Percentiles rank a stretch among this genome's conserved stretches.
Conservation (phyloP, 1,140 invertebrate species). For the Cyphomyrmex costatus region DNA sequence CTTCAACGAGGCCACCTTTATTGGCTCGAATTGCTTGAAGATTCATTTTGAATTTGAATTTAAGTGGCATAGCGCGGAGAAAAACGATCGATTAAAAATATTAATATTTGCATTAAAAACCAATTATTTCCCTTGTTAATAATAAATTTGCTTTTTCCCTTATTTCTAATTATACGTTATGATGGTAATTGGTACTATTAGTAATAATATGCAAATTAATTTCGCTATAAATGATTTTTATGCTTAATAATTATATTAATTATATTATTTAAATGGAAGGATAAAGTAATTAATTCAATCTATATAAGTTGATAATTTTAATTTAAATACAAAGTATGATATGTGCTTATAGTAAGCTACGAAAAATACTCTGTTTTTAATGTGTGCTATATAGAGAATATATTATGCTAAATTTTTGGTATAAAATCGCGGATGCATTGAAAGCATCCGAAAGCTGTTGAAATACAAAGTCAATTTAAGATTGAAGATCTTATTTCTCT, state of each 20-base stretch:
- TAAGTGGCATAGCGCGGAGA: slow-evolving; percentile 33
- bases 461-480: background rate
- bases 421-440: background rate
- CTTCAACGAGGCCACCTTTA: slow-evolving; percentile 54
- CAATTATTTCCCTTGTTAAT: slow-evolving; percentile 54
- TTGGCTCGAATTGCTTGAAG: slow-evolving; percentile 65
- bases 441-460: background rate
- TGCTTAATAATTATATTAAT: slow-evolving; percentile 16
- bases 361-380: background rate
- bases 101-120: slow-evolving; percentile 70
- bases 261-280: background rate
- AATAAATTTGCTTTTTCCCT: slow-evolving; percentile 31
- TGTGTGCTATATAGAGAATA: background rate
- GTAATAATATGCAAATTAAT: slow-evolving; percentile 43
- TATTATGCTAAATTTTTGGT: background rate
- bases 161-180: background rate
- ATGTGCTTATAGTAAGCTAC: too few species aligned
- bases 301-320: background rate
- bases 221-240: background rate
- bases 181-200: background rate
- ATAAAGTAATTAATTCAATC: background rate
- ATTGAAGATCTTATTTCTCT: background rate
- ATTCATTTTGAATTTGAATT: slow-evolving; percentile 70
- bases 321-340: background rate
- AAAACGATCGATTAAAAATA: slow-evolving; percentile 70